phyloP scores from a whole-genome alignment of 2,797 vertebrate species.

The Pagetopsis macropterus region DNA sequence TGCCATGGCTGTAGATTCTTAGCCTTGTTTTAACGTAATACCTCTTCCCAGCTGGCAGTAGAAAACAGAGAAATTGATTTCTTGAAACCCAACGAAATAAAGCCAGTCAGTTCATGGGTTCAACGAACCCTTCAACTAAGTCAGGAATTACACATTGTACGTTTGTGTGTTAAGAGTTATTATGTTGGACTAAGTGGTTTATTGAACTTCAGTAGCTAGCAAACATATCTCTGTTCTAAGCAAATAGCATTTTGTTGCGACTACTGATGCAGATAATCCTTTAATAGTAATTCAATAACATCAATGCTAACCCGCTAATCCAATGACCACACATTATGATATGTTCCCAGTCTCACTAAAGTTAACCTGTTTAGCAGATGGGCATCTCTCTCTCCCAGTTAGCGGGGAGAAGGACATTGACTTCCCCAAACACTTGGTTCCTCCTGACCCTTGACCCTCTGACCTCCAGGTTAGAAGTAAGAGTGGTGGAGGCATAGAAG shows the following conservation, averaged over 20 bases:
- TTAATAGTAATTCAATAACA: constrained; percentile 55
- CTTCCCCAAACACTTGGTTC: constrained; percentile 82
- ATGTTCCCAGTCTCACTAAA: constrained; percentile 48
- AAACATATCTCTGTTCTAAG: constrained; percentile 4
- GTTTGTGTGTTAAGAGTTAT: neutral
- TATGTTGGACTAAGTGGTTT: neutral
- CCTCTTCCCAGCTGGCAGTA: neutral
- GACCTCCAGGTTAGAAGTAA: constrained; percentile 77
- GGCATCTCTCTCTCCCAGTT: constrained; percentile 61
- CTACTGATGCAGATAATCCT: constrained; percentile 45
- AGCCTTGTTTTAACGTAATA: neutral
- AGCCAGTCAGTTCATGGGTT: neutral
- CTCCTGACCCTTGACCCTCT: constrained; percentile 76
- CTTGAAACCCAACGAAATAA: neutral
- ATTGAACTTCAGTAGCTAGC: neutral
- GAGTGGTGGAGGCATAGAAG: constrained; percentile 59
- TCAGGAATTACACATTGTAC: neutral
- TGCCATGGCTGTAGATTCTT: neutral
- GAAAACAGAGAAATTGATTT: neutral
- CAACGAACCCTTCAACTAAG: neutral
- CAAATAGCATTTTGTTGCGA: constrained; percentile 18
- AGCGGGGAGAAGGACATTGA: constrained; percentile 75
- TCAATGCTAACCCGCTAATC: constrained; percentile 51
- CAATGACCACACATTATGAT: constrained; percentile 50
- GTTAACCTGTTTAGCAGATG: constrained; percentile 87